phyloP scores from a whole-genome alignment of 2,888 invertebrate genomes.

The Pristionchus exspectatus region DNA sequence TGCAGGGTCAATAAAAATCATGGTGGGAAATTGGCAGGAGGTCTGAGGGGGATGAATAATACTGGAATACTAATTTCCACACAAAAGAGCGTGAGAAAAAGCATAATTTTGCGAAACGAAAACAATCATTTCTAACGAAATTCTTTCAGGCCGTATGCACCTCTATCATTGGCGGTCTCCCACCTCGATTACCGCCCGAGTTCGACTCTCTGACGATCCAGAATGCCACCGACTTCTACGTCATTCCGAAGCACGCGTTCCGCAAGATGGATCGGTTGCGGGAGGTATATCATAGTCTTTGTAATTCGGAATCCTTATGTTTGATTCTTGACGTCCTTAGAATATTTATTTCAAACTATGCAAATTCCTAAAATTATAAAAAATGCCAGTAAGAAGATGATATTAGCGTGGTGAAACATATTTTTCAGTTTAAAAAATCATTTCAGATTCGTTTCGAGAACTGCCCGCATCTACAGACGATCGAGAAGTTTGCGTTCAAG shows the following conservation, averaged over 20 bases:
- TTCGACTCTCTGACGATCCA: constrained; percentile 42
- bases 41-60: too few species aligned
- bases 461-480: constrained; percentile 42
- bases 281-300: neutral
- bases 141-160: neutral
- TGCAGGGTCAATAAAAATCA: neutral
- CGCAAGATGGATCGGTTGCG: constrained; percentile 47
- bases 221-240: constrained; percentile 51
- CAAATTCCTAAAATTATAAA: too few species aligned
- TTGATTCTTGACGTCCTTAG: too few species aligned
- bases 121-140: neutral
- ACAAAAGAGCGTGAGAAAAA: too few species aligned
- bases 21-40: neutral
- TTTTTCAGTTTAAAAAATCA: neutral
- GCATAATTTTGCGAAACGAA: neutral
- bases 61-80: too few species aligned
- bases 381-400: too few species aligned
- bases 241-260: constrained; percentile 51
- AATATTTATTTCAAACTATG: too few species aligned
- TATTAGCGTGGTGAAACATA: neutral
- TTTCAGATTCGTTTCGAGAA: constrained; percentile 52
- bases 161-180: neutral
- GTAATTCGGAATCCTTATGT: too few species aligned
- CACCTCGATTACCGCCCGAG: constrained; percentile 25
- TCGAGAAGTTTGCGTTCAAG: constrained; percentile 56